Evolutionary conservation across 2,113 vertebrate genomes (phyloP).

Genomic region (Paraplagusia blochii): DNA sequence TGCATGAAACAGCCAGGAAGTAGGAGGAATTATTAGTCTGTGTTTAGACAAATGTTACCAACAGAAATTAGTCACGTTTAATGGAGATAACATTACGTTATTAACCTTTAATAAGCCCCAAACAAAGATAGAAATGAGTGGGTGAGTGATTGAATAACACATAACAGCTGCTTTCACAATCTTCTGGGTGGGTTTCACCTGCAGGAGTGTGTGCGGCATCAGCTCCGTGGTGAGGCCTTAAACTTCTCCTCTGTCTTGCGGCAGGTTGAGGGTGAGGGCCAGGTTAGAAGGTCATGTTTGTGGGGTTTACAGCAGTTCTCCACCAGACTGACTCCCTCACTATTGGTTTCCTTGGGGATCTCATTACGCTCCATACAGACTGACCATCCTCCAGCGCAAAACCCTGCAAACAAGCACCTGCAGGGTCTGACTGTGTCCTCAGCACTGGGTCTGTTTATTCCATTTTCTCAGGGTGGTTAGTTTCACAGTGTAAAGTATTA

Average conservation of each 20-base stretch:
- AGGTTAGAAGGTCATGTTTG: constrained; percentile 41
- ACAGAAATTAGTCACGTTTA: no score
- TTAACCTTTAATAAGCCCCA: no score
- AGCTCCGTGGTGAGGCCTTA: constrained; percentile 15
- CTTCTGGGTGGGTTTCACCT: neutral
- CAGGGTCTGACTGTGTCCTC: neutral
- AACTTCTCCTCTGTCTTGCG: constrained; percentile 14
- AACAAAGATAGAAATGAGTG: neutral
- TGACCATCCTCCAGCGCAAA: constrained; percentile 14
- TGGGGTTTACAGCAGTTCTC: constrained; percentile 22
- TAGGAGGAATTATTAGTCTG: no score
- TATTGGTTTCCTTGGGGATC: constrained; percentile 48
- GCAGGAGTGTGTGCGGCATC: constrained; percentile 13
- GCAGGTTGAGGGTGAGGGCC: constrained; percentile 1
- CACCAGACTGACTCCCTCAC: constrained; percentile 31
- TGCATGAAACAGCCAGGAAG: no score
- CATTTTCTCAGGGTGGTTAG: neutral
- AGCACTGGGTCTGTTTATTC: neutral
- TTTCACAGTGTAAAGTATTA: constrained; percentile 2
- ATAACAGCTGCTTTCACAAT: neutral
- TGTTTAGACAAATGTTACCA: no score
- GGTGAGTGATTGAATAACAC: neutral
- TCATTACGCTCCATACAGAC: constrained; percentile 55
- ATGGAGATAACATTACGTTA: no score
- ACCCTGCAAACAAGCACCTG: constrained; percentile 49